These are phyloP conservation scores for Mystacornis crossleyi DNA, from an alignment of 2,113 vertebrate genomes.

Conservation along the genomic window DNA sequence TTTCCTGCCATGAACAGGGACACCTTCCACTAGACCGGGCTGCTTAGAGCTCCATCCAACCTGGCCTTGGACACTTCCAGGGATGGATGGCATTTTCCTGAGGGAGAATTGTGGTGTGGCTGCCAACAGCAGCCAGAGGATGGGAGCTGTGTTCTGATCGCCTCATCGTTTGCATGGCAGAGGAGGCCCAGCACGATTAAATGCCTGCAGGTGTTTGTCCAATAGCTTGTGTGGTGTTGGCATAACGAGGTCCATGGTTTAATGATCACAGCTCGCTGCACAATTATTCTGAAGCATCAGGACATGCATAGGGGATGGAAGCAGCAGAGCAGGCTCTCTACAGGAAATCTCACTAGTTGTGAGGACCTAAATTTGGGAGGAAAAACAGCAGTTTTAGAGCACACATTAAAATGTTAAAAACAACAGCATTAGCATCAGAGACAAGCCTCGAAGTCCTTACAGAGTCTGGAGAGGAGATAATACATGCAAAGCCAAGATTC, in stretches of 20 bases:
- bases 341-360: slow-evolving; percentile 1
- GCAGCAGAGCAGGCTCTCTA: neutral
- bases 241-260: neutral
- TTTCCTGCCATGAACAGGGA: neutral
- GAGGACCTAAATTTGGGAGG: slow-evolving; percentile 36
- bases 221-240: neutral
- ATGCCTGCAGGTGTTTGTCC: neutral
- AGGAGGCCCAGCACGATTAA: neutral
- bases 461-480: slow-evolving; percentile 1
- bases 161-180: neutral
- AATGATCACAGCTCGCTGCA: neutral
- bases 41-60: neutral
- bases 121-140: neutral
- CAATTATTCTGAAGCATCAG: neutral
- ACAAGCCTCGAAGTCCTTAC: slow-evolving; percentile 3
- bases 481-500: slow-evolving; percentile 2
- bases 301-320: neutral
- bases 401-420: neutral
- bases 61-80: neutral
- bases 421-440: slow-evolving; percentile 45
- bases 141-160: neutral
- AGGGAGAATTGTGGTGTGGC: neutral
- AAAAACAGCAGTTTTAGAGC: neutral
- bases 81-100: neutral
- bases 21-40: neutral